Evolutionary conservation across 2,113 vertebrate genomes (phyloP), one percentile per base, ranked within the genome.

Genomic region (Gopherus evgoodei): DNA sequence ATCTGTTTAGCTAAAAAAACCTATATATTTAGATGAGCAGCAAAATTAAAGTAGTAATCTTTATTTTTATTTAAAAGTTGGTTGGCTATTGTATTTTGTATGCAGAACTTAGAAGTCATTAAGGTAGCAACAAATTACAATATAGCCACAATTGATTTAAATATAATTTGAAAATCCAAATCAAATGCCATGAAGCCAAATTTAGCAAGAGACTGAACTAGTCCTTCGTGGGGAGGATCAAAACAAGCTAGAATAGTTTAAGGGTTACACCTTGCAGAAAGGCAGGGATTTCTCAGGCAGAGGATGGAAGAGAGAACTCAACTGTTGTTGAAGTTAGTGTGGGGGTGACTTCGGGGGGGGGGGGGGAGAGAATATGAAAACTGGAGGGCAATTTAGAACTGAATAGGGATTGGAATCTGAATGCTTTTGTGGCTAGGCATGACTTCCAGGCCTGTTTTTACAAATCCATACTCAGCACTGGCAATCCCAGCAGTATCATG

Each of bases 141-240:
- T 0, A 0, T 0, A 22, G 35, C 4, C 54, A 17, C 35, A 3
- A 22, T 5, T 2, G 65, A 6, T 47, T 84, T 44, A 38, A 38
- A 19, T 50, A 35, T 44, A 47, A 47, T 65, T 44, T 16, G 47
- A 17, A 25, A 42, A 5, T 35, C 21, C 85, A 2, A 22, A 2
- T 3, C 6, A 16, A 62, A 81, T 6, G 62, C 56, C 72, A 31
- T 29, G n/a, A 87, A 80, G 57, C 75, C 38, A 59, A 38, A 49
- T 81, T 31, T 62, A 65, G 16, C 56, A 62, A 81, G 16, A 17
- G 56, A 21, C 31, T 35, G 22, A 38, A 11, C 29, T 44, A 56
- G 52, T 57, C 50, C 75, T 44, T 50, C 24, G 24, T 47, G 2
- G 3, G 17, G 11, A 38, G 4, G 17, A 62, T 56, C 4, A 57